Evolutionary conservation across 2,888 invertebrate genomes (phyloP), one percentile per base, ranked within the genome.

Genomic region (Lucinisca nassula): DNA sequence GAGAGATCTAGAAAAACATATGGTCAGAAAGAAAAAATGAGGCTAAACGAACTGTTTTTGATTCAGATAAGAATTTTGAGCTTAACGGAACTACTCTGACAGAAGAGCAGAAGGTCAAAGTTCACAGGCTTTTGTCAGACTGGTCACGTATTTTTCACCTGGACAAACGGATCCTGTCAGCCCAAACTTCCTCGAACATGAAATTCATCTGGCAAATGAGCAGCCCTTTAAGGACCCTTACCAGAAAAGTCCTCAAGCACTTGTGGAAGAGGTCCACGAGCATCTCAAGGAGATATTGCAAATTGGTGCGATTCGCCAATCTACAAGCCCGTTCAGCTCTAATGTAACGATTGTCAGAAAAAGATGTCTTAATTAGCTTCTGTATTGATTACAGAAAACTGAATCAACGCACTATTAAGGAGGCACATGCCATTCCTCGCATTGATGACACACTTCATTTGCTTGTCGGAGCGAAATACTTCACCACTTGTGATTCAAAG

Each of bases 261-360:
- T 84, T 17, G 10, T 67, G 12, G 75, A 84, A n/a, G 84, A 84
- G 70, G 70, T 79, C 3, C 45, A 51, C 35, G 79, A 79, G 70
- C 84, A 84, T 35, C 32, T 84, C 10, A 84, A 79, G 67, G 76
- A 84, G 35, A 84, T 79, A 75, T 24, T 79, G 27, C 38, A 79
- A 10, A 40, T 55, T 27, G 84, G 70, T n/a, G 75, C n/a, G 8
- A 84, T 84, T 17, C 38, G 84, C 24, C 30, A 49, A 51, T 84
- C 79, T 10, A 79, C 75, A 10, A 75, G 67, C 45, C 75, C 79
- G 30, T 79, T 30, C 30, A 75, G 67, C n/a, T 79, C 84, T 4
- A 84, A 84, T 27, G 73, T 74, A 12, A 79, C 79, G 10, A 74
- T 84, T 21, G 74, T 79, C 30, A 79, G 55, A 38, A 75, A 84